phyloP scores from a whole-genome alignment of 1,140 invertebrate genomes.

The Drosophila tsacasi region DNA sequence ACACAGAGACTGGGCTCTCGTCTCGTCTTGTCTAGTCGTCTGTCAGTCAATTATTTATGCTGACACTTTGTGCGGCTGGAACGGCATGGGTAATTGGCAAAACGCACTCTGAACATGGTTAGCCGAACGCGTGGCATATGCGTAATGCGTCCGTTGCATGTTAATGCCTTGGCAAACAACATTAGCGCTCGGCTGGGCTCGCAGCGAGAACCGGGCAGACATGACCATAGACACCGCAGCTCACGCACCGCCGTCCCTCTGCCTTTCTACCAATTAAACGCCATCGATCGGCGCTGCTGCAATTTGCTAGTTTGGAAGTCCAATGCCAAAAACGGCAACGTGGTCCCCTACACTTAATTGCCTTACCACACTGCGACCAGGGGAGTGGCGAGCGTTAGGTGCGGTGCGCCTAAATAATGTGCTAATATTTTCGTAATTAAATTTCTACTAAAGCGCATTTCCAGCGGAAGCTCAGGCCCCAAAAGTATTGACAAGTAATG shows the following conservation, averaged over 20 bases:
- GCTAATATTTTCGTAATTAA: constrained; percentile 47
- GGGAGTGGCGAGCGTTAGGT: constrained; percentile 11
- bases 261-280: constrained; percentile 52
- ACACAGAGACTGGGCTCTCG: constrained; percentile 27
- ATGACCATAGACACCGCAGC: constrained; percentile 68
- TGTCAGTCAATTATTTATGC: constrained; percentile 77
- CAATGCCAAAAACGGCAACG: constrained; percentile 50
- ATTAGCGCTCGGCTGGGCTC: constrained; percentile 53
- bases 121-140: constrained; percentile 65
- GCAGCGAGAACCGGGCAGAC: constrained; percentile 37
- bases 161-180: constrained; percentile 76
- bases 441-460: constrained; percentile 25
- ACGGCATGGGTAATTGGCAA: constrained; percentile 65
- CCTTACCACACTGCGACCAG: constrained; percentile 3
- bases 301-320: constrained; percentile 71
- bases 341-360: constrained; percentile 67
- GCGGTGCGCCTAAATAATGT: constrained; percentile 36
- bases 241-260: constrained; percentile 18
- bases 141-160: constrained; percentile 63
- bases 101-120: constrained; percentile 30
- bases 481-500: constrained; percentile 17
- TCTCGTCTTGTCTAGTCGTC: constrained; percentile 49
- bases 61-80: constrained; percentile 69
- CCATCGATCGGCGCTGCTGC: constrained; percentile 62
- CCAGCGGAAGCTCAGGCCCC: constrained; percentile 22